Base-by-base conservation (phyloP, 1,140 invertebrate species). In the Habropoda laboriosa region DNA sequence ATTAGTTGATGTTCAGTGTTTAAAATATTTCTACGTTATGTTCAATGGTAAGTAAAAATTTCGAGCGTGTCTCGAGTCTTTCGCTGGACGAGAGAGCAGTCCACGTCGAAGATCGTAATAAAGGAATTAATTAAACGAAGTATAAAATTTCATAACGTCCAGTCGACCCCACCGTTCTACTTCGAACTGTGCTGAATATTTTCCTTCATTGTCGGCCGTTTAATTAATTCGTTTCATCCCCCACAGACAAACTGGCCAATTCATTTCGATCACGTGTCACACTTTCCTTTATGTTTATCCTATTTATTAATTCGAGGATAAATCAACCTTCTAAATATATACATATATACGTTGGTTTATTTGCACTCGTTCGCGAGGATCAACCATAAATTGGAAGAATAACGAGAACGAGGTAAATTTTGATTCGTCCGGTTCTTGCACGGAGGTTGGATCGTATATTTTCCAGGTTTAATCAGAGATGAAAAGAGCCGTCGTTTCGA, bases 401-500 rank as follows among this genome's bases (percentile, higher is more conserved):
- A 70, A 70, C 30, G 66, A 70, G 45, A 77, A 49, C n/a, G n/a
- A 77, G 58, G 16, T 6, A 47, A 30, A 58, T 45, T 68, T 47
- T 18, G 4, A 18, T n/a, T 32, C 38, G 13, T 30, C 49, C 18
- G 7, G 12, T 2, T 53, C n/a, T 4, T 13, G 38, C 7, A 5
- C 47, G 18, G 32, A 18, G 32, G 27, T 24, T 2, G 27, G 30
- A 57, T 73, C 75, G 66, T 77, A 77, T 77, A 77, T 70, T 77
- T 49, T 27, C 47, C n/a, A 16, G 66, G 7, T 60, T 77, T 71
- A 63, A 79, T 79, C 76, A 72, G 27, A 63, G 68, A 61, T 55
- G n/a, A 85, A 85, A 82, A 76, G 72, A 71, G 67, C 68, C 66
- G 57, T 79, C 72, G 58, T 63, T 45, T 70, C 82, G 81, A 13